Base-by-base conservation (phyloP, 1,140 invertebrate genomes). In the Pachypeltis micranthus region DNA sequence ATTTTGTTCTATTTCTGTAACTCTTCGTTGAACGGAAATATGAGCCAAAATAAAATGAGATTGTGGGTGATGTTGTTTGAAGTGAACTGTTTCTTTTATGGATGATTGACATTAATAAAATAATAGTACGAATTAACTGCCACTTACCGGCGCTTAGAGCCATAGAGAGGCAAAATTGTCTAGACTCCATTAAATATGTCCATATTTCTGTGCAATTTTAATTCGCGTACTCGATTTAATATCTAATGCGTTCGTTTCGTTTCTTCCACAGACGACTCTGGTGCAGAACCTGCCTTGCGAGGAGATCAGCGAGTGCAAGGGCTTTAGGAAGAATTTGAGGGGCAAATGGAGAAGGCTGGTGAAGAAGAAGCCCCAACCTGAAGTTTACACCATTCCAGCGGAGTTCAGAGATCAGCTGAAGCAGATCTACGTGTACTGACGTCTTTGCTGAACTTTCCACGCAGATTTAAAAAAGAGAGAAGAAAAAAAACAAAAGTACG, bases 361-460 rank as follows among this genome's bases (percentile, higher is more conserved):
- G 60, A 87, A 87, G 71, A 85, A 83, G 80, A 89, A 90, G 77
- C 81, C 85, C 29, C 82, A 83, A 68, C 81, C 84, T 72, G 86
- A 90, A 70, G 81, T 85, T 62, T 88, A 88, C 78, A 86, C 85
- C 69, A 88, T 91, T 78, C 87, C 89, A 61, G 85, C 87, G 27
- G 88, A 91, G 76, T 78, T 90, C 64, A 87, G 88, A 74, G 87
- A 88, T 67, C 89, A 91, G 76, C 80, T 91, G 44, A 91, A 91
- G 75, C 85, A 88, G 71, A 91, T 91, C 69, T 91, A 91, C 75
- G 89, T 91, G 68, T 91, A 91, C 77, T 91, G 79, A 83, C 27
- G 19, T 26, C 19, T 39, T 10, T 39, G 7, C 31, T 39, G 16
- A 7, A 7, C 7, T 10, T 39, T 39, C 31, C 7, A 39, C 31